These are phyloP conservation scores for Vulpes lagopus DNA, from an alignment of 2,113 vertebrate species.

Conservation along the genomic window DNA sequence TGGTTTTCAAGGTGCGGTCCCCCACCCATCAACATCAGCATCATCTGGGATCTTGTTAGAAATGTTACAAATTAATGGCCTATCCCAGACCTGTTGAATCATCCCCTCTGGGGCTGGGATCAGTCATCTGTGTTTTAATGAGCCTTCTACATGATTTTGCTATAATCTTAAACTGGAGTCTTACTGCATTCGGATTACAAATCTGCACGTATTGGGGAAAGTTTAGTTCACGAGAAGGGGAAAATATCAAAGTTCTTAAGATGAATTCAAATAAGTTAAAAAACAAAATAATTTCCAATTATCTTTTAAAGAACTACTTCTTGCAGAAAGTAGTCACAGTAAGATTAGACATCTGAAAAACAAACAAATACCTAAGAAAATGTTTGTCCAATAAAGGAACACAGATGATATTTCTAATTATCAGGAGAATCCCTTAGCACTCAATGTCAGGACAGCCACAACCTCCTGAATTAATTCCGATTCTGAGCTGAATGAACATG, in stretches of 20 bases:
- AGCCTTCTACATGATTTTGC: background rate
- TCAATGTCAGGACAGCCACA: background rate
- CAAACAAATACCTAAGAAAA: background rate
- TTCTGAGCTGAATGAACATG: conserved; percentile 43
- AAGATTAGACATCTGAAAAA: background rate
- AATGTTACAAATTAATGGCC: background rate
- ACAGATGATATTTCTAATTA: conserved; percentile 60
- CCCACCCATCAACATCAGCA: background rate
- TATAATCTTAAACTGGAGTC: background rate
- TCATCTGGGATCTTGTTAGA: background rate
- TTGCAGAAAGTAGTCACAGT: background rate
- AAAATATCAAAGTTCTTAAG: background rate
- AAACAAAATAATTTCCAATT: background rate
- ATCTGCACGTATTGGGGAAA: background rate
- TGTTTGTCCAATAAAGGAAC: conserved; percentile 33
- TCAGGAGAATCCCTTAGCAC: background rate
- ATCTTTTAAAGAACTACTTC: conserved; percentile 32
- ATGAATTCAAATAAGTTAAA: background rate
- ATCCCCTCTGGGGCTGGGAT: background rate
- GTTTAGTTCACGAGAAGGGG: background rate
- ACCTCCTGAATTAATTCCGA: conserved; percentile 54
- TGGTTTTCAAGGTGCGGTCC: background rate
- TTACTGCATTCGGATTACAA: background rate
- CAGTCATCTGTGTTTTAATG: background rate
- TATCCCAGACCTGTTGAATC: background rate